phyloP scores from a whole-genome alignment of 2,113 vertebrate species.

The Hemiprocne comata region DNA sequence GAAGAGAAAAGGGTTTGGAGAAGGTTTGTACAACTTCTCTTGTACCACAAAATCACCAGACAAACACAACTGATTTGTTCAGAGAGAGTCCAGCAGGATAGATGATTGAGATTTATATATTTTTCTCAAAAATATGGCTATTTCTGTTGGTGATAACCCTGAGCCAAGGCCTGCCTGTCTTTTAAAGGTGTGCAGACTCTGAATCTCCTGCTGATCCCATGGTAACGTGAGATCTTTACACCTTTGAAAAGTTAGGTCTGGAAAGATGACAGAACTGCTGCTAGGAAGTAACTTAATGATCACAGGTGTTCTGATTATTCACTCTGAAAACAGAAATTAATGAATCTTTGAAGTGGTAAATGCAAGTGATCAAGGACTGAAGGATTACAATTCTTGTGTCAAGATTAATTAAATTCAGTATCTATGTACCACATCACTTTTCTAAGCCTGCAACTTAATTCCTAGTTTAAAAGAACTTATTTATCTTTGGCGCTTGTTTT shows the following conservation, averaged over 20 bases:
- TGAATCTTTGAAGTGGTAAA: constrained; percentile 47
- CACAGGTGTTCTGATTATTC: constrained; percentile 49
- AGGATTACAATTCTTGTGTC: constrained; percentile 32
- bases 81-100: neutral
- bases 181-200: neutral
- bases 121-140: neutral
- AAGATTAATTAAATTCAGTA: constrained; percentile 28
- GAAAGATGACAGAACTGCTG: neutral
- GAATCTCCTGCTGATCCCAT: neutral
- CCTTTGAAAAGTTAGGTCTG: neutral
- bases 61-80: neutral
- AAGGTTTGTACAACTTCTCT: neutral
- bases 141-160: neutral
- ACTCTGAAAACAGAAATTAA: constrained; percentile 42
- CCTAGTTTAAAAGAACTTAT: neutral
- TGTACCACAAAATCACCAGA: neutral
- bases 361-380: constrained; percentile 30
- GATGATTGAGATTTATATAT: neutral
- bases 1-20: neutral
- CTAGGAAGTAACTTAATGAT: constrained; percentile 24
- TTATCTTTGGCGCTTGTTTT: constrained; percentile 1
- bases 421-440: neutral
- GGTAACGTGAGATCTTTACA: neutral
- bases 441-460: constrained; percentile 3
- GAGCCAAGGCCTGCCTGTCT: neutral